Evolutionary conservation across 2,888 invertebrate genomes (phyloP), one percentile per base, ranked within the genome.

Genomic region (Caenorhabditis sulstoni): DNA sequence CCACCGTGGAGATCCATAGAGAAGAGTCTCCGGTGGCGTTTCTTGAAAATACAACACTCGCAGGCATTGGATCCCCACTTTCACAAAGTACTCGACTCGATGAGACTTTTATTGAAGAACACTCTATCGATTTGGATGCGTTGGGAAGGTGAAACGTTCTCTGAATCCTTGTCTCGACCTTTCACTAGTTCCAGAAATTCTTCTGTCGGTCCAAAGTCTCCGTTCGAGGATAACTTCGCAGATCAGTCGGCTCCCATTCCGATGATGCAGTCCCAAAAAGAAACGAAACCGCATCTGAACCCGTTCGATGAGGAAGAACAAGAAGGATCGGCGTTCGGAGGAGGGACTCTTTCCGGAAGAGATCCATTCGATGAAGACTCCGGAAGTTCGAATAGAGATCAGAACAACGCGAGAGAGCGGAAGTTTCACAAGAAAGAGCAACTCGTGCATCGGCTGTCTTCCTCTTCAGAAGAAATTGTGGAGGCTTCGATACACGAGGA

Each of bases 401-500:
- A 41, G 23, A 29, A 65, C 12, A 22, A 65, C 9, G 3, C 16
- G 3, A 16, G 68, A 55, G 68, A 66, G 50, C 65, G 71, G 39
- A 57, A 45, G 44, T 62, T 65, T n/a, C 65, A 71, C 37, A 78
- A 78, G 23, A 78, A 78, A 35, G 78, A 78, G 29, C 71, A 74
- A 22, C 20, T 79, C 39, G 65, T 66, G 12, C 75, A 80, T 53
- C 35, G 80, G n/a, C 62, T 84, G 5, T 84, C 84, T 8, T 82
- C 84, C 0, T 84, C 84, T 2, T 79, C 79, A 2, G 85, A 85
- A 53, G 84, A 84, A 16, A 83, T 84, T n/a, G 75, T 83, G 9
- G 82, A 84, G 53, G 84, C 81, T 11, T 71, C 70, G 1, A 79
- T 83, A 39, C 81, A 81, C 39, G 82, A 83, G 9, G 83, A 85